A percentile compares a stretch with the other conserved stretches of the same genome.
phyloP scores from a whole-genome alignment of 2,113 vertebrate genomes.

The Cryptomyrus ogoouensis region DNA sequence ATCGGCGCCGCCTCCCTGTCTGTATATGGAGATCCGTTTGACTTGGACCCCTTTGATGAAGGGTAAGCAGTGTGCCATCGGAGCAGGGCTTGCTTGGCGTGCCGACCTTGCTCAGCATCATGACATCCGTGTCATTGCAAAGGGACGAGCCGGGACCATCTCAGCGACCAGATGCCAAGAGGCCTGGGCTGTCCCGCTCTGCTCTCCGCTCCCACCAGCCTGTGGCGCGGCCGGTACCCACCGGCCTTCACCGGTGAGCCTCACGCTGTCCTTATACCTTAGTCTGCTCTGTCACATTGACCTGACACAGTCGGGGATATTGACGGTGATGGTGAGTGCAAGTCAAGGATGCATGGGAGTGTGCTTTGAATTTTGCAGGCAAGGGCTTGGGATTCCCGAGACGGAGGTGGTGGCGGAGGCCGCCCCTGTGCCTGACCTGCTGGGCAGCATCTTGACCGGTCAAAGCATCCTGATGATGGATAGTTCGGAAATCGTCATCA shows the following conservation, averaged over 20 bases:
- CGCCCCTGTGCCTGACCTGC: constrained; percentile 78
- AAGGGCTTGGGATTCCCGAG: constrained; percentile 38
- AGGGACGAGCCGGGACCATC: constrained; percentile 57
- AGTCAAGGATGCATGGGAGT: neutral
- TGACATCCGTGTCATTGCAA: constrained; percentile 12
- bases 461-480: constrained; percentile 92
- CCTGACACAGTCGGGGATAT: neutral
- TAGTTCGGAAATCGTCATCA: constrained; percentile 80
- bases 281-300: neutral
- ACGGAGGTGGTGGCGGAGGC: constrained; percentile 54
- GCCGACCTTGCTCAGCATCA: neutral
- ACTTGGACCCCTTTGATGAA: constrained; percentile 75
- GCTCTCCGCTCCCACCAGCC: constrained; percentile 89
- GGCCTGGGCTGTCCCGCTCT: constrained; percentile 79
- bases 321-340: neutral
- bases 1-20: constrained; percentile 89
- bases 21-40: constrained; percentile 83
- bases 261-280: neutral
- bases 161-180: constrained; percentile 74
- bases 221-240: constrained; percentile 79
- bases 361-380: constrained; percentile 39
- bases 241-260: constrained; percentile 73
- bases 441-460: constrained; percentile 86
- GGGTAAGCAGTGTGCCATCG: constrained; percentile 24
- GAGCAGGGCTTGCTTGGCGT: neutral